Conservation (phyloP, 2,888 invertebrate species). For the Linyphia triangularis region DNA sequence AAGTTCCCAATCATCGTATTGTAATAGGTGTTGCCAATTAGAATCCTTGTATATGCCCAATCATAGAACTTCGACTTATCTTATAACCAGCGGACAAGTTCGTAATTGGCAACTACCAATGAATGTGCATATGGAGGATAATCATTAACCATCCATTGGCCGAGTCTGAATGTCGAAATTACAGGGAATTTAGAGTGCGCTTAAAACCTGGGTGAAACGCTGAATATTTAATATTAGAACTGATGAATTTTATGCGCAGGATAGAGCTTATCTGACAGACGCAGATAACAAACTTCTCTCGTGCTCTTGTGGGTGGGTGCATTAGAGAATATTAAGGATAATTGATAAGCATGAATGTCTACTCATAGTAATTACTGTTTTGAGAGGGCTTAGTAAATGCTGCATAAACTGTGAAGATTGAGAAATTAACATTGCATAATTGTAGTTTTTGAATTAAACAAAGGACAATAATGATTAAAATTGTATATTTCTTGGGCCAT, state of each 20-base stretch:
- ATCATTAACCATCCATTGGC: slow-evolving; percentile 13
- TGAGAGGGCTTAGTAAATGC: no score
- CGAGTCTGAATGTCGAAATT: neutral
- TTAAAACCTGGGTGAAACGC: neutral
- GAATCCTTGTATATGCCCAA: neutral
- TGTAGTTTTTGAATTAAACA: no score
- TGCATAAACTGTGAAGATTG: no score
- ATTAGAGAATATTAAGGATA: neutral
- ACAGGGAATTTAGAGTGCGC: slow-evolving; percentile 13
- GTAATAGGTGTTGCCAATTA: slow-evolving; percentile 21
- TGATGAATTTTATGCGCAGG: neutral
- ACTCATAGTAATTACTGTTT: no score
- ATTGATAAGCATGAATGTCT: neutral
- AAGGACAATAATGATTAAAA: no score
- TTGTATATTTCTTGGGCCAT: no score
- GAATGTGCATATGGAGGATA: neutral
- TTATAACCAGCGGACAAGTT: neutral
- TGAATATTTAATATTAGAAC: slow-evolving; percentile 31
- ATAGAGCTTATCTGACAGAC: neutral
- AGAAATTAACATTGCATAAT: no score
- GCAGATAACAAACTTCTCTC: neutral
- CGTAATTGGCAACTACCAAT: neutral
- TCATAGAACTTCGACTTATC: neutral
- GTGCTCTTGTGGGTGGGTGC: neutral
- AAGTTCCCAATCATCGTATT: neutral